phyloP scores from a whole-genome alignment of 2,113 vertebrate genomes.

The Speoplatyrhinus poulsoni region DNA sequence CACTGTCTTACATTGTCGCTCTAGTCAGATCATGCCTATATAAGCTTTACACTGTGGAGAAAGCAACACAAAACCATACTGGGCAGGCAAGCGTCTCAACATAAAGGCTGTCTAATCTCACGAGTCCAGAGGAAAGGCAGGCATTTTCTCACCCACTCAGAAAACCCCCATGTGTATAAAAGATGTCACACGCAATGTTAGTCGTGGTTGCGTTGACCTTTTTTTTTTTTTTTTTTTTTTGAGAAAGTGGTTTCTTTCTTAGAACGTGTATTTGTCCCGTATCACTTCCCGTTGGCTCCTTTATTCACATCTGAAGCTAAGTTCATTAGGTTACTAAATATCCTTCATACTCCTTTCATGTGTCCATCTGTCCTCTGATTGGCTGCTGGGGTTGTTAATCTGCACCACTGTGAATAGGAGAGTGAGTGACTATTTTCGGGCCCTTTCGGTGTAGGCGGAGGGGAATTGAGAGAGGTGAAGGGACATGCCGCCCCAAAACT shows the following conservation, averaged over 20 bases:
- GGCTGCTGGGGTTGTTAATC: slow-evolving; percentile 53
- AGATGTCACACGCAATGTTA: slow-evolving; percentile 42
- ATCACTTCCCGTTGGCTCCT: slow-evolving; percentile 40
- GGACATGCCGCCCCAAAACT: slow-evolving; percentile 52
- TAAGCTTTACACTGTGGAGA: slow-evolving; percentile 74
- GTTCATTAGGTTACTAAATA: slow-evolving; percentile 30
- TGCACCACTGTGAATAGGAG: slow-evolving; percentile 40
- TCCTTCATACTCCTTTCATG: slow-evolving; percentile 40
- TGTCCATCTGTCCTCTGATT: slow-evolving; percentile 47
- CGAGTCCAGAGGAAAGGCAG: slow-evolving; percentile 65
- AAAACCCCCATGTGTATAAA: slow-evolving; percentile 66
- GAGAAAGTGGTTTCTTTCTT: slow-evolving; percentile 23
- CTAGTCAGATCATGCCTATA: slow-evolving; percentile 73
- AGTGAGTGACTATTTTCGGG: slow-evolving; percentile 45
- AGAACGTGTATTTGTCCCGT: neutral
- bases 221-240: neutral
- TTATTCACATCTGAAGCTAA: slow-evolving; percentile 12
- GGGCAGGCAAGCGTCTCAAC: slow-evolving; percentile 75
- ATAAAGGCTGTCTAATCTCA: slow-evolving; percentile 61
- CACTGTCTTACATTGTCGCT: slow-evolving; percentile 56
- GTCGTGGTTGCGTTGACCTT: slow-evolving; percentile 37
- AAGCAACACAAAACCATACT: slow-evolving; percentile 76
- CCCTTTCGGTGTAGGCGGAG: slow-evolving; percentile 7
- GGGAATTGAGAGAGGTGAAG: slow-evolving; percentile 35
- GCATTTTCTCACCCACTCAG: slow-evolving; percentile 68